phyloP scores from a whole-genome alignment of 2,797 vertebrate species.

The Manis crassicaudata region DNA sequence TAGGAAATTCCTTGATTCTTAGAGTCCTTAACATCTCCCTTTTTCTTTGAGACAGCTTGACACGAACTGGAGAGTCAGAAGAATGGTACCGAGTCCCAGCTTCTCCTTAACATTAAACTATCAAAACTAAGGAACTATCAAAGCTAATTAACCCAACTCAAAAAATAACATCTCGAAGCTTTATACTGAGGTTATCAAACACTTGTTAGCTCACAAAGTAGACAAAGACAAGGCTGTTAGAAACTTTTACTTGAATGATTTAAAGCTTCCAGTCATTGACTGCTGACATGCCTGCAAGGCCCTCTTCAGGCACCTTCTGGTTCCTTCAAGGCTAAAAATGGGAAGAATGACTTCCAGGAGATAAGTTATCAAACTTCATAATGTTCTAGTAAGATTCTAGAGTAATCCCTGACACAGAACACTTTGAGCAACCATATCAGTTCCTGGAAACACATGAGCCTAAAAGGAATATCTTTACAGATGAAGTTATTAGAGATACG shows the following conservation, averaged over 20 bases:
- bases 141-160: too few relatives aligned
- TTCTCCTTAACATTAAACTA: neutral
- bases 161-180: too few relatives aligned
- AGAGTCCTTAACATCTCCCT: neutral
- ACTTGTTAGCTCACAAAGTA: too few relatives aligned
- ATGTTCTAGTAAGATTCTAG: neutral
- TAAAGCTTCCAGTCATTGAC: neutral
- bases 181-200: neutral
- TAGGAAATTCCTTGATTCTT: neutral
- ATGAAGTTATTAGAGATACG: neutral
- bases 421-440: neutral
- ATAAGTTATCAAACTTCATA: neutral
- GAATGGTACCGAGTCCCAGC: neutral
- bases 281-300: neutral
- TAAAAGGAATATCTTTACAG: neutral
- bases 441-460: neutral
- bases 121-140: neutral
- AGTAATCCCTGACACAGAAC: neutral
- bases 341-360: neutral
- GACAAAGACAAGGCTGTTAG: neutral
- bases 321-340: neutral
- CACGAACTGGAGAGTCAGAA: neutral
- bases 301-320: neutral
- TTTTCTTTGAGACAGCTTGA: neutral
- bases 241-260: neutral